Percentiles rank a stretch among this genome's conserved stretches.
phyloP scores from a whole-genome alignment of 2,113 vertebrate genomes.

The Sprattus sprattus region DNA sequence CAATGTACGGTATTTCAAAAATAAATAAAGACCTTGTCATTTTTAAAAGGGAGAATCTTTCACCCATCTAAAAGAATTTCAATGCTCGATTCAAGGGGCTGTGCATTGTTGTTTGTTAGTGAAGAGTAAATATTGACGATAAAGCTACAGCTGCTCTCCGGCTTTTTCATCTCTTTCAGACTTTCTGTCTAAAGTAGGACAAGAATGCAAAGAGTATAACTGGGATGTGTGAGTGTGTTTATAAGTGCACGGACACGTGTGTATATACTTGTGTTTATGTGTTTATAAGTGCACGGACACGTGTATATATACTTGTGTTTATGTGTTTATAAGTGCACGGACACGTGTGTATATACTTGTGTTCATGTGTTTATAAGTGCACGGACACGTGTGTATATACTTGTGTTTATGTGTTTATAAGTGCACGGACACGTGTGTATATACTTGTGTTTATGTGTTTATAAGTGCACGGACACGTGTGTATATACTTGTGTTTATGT shows the following conservation, averaged over 20 bases:
- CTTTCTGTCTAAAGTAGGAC: conserved; percentile 29
- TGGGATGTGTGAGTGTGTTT: conserved; percentile 10
- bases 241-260: background rate
- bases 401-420: background rate
- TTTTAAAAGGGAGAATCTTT: conserved; percentile 91
- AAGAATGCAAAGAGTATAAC: conserved; percentile 37
- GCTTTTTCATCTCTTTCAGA: conserved; percentile 38
- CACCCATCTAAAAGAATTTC: conserved; percentile 89
- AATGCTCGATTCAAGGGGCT: conserved; percentile 80
- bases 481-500: background rate
- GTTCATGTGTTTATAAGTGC: background rate
- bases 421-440: background rate
- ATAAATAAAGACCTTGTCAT: conserved; percentile 83
- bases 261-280: background rate
- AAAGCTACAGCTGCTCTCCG: conserved; percentile 66
- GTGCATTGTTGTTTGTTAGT: conserved; percentile 80
- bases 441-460: background rate
- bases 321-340: background rate
- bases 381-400: background rate
- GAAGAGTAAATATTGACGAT: conserved; percentile 69
- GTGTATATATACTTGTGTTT: background rate
- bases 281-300: background rate
- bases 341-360: background rate
- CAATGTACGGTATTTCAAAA: conserved; percentile 97
- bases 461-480: background rate